Evolutionary conservation across 2,113 vertebrate species (phyloP).

Genomic region (Lipophrys pholis): DNA sequence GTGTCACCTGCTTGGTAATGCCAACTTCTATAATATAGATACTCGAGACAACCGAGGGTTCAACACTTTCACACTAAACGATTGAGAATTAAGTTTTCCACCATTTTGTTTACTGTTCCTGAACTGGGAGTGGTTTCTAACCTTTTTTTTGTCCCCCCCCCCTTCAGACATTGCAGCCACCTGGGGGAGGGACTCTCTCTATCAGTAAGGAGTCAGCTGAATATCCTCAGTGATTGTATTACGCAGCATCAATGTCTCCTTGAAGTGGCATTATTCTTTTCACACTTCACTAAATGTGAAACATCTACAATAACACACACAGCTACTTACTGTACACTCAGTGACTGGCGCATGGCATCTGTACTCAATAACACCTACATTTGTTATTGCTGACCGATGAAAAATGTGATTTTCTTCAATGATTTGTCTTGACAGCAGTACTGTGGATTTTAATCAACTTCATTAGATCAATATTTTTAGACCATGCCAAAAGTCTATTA

Average conservation of each 20-base stretch:
- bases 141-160: conserved; percentile 12
- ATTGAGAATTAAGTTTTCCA: conserved; percentile 7
- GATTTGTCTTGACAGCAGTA: no score
- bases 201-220: conserved; percentile 26
- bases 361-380: no score
- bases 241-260: conserved; percentile 36
- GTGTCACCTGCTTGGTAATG: conserved; percentile 31
- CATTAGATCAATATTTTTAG: no score
- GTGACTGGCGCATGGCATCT: no score
- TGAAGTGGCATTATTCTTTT: no score
- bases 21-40: conserved; percentile 3
- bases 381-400: no score
- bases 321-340: no score
- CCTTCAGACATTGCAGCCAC: conserved; percentile 43
- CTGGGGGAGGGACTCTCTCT: conserved; percentile 8
- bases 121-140: conserved; percentile 60
- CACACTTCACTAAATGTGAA: no score
- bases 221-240: conserved; percentile 52
- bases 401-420: no score
- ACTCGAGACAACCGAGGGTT: background rate
- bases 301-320: no score
- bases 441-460: no score
- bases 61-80: background rate
- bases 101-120: conserved; percentile 68
- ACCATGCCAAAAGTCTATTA: no score